These are phyloP conservation scores for Alfaro cultratus DNA, from an alignment of 2,797 vertebrate genomes.

Conservation along the genomic window DNA sequence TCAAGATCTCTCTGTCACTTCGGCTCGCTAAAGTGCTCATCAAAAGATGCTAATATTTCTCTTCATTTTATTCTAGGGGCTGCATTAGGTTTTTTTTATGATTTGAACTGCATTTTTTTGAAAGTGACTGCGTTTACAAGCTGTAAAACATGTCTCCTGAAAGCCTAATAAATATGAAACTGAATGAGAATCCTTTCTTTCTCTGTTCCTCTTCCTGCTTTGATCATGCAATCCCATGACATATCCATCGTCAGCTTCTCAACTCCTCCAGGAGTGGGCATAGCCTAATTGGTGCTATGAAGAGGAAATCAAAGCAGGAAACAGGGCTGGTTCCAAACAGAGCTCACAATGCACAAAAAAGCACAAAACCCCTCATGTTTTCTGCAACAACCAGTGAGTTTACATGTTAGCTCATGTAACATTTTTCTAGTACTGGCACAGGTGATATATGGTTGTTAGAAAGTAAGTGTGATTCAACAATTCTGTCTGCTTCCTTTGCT, in stretches of 20 bases:
- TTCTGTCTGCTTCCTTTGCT: conserved; percentile 76
- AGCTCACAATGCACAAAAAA: conserved; percentile 71
- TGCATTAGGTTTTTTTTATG: conserved; percentile 70
- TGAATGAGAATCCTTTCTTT: conserved; percentile 70
- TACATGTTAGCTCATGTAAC: conserved; percentile 64
- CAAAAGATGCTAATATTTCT: conserved; percentile 71
- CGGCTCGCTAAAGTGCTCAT: conserved; percentile 66
- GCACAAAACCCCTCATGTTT: conserved; percentile 46
- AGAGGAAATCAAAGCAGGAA: conserved; percentile 83
- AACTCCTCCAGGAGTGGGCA: conserved; percentile 78
- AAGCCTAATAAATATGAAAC: conserved; percentile 80
- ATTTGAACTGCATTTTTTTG: conserved; percentile 73
- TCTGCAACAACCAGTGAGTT: conserved; percentile 65
- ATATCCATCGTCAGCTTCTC: conserved; percentile 79
- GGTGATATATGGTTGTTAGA: conserved; percentile 67
- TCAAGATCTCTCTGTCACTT: conserved; percentile 68
- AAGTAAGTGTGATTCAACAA: conserved; percentile 66
- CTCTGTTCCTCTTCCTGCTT: conserved; percentile 69
- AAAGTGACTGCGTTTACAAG: conserved; percentile 65
- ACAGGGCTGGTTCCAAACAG: conserved; percentile 73
- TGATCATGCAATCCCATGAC: conserved; percentile 81
- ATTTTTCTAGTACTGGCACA: conserved; percentile 52
- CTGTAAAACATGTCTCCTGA: conserved; percentile 77
- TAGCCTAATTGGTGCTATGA: conserved; percentile 80
- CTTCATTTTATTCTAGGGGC: conserved; percentile 72